Base-by-base conservation (phyloP, 2,797 vertebrate genomes). In the Ibycter americanus region DNA sequence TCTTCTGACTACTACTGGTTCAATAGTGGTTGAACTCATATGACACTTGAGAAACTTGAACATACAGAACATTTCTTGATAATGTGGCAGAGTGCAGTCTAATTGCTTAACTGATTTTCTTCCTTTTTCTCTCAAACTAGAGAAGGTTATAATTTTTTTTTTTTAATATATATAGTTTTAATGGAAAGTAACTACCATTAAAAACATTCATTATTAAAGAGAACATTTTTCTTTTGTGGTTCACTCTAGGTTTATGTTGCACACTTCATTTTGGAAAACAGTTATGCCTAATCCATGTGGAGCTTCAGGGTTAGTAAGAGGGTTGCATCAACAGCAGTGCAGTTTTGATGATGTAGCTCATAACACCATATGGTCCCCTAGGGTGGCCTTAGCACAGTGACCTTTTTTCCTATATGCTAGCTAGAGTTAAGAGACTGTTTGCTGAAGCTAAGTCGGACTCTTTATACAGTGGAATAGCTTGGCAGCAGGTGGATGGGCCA, bases 401-500 rank as follows among this genome's bases (percentile, higher is more conserved):
- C 52, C 66, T 85, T 95, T 97, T 71, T 71, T 83, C 81, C 76
- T 78, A 9, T 38, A 46, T 36, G 44, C 74, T 71, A 88, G 55
- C 11, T 56, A 44, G 63, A 91, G 74, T 34, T 85, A 25, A 66
- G 59, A 84, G 83, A 26, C 22, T 15, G 7, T 72, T 79, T 81
- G 76, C 82, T 51, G 47, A 54, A 83, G 61, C 62, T 63, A 38
- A 47, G 22, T 23, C 2, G 2, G 72, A 34, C 23, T 81, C 72
- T 55, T 83, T 44, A 38, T 11, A 4, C 54, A 83, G 55, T 5
- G 49, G 63, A 83, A 76, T 94, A 87, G 72, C 93, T 87, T 96
- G 95, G 95, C 94, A 93, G 95, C 25, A 65, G 70, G 90, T 58
- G 89, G 78, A 80, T 52, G 49, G 93, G 95, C 78, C 90, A 67